phyloP scores from a whole-genome alignment of 2,113 vertebrate species.

The Sigmodon hispidus region DNA sequence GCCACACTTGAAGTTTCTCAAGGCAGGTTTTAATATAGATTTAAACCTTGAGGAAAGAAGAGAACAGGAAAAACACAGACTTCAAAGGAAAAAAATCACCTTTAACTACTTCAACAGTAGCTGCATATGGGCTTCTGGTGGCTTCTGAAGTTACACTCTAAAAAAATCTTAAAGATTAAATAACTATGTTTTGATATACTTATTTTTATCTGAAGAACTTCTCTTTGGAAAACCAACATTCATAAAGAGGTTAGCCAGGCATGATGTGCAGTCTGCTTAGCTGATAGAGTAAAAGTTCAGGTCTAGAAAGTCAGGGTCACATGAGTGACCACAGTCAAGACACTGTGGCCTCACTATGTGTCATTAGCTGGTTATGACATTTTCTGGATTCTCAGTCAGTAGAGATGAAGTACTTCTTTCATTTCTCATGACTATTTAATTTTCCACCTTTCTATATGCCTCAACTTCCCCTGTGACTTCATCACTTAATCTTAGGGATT shows the following conservation, averaged over 20 bases:
- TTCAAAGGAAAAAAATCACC: background rate
- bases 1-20: background rate
- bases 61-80: background rate
- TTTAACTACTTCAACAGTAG: background rate
- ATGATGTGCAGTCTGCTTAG: background rate
- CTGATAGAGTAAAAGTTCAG: background rate
- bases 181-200: background rate
- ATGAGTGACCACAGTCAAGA: background rate
- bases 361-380: background rate
- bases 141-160: background rate
- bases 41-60: background rate
- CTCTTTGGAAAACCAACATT: background rate
- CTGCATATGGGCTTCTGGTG: no score
- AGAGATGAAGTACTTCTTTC: background rate
- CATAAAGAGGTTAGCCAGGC: background rate
- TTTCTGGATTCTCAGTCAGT: background rate
- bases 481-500: background rate
- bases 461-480: no score
- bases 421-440: no score
- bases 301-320: background rate
- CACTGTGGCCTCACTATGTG: background rate
- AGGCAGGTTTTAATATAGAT: background rate
- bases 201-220: background rate
- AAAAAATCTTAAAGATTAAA: background rate
- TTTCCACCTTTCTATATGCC: background rate